Evolutionary conservation across 2,888 invertebrate species (phyloP).

Genomic region (Nomada hirtipes): DNA sequence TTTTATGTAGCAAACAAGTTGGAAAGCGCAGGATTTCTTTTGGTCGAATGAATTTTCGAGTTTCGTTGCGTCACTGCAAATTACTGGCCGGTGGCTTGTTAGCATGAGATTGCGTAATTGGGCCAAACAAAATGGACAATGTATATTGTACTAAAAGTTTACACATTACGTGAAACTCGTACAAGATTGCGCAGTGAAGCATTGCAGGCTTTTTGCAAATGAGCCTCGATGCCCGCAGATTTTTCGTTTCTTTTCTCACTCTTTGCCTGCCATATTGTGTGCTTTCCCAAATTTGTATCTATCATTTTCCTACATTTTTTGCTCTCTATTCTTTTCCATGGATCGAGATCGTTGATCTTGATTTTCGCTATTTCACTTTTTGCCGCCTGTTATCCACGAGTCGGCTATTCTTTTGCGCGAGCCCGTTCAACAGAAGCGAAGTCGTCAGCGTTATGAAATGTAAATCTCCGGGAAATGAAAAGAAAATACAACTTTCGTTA

Average conservation of each 20-base stretch:
- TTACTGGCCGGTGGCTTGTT: conserved; percentile 24
- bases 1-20: neutral
- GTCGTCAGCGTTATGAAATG: conserved; percentile 35
- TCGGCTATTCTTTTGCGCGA: neutral
- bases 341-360: too few relatives aligned
- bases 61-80: neutral
- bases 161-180: neutral
- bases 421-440: neutral
- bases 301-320: too few relatives aligned
- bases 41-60: conserved; percentile 19
- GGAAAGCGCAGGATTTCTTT: conserved; percentile 9
- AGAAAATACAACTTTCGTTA: conserved; percentile 38
- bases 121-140: conserved; percentile 13
- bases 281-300: neutral
- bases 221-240: neutral
- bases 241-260: too few relatives aligned
- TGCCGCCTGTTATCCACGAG: neutral
- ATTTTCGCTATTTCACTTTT: too few relatives aligned
- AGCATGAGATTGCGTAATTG: conserved; percentile 17
- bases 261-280: too few relatives aligned
- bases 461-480: conserved; percentile 42
- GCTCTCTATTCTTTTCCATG: too few relatives aligned
- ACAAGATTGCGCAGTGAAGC: neutral
- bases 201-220: conserved; percentile 17
- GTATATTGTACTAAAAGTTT: conserved; percentile 27